Conservation (phyloP, 2,113 vertebrate genomes). For the Pyxicephalus adspersus region DNA sequence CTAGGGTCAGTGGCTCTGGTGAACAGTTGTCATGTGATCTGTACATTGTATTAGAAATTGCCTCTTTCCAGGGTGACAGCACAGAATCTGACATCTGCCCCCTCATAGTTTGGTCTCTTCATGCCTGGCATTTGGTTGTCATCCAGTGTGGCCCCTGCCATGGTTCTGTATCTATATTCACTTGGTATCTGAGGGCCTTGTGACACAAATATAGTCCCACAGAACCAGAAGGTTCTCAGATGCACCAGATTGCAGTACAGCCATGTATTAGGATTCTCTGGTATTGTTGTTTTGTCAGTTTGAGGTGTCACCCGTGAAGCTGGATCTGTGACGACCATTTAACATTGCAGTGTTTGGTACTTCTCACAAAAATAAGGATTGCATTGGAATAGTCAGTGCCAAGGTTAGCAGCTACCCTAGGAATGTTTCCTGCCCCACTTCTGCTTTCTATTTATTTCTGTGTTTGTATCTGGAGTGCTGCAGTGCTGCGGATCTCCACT, state of each 20-base stretch:
- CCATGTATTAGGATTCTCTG: background rate
- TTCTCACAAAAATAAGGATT: background rate
- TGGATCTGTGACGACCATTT: background rate
- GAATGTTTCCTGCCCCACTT: constrained; percentile 41
- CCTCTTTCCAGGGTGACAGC: too few relatives aligned
- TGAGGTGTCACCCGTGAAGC: background rate
- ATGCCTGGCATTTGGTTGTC: background rate
- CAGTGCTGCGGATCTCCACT: constrained; percentile 54
- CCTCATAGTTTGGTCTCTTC: background rate
- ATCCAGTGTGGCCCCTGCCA: too few relatives aligned
- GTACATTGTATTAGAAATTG: too few relatives aligned
- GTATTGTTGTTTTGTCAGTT: background rate
- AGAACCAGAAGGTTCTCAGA: background rate
- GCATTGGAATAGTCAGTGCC: constrained; percentile 16
- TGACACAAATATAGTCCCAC: background rate
- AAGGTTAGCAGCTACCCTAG: constrained; percentile 8
- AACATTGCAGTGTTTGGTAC: background rate
- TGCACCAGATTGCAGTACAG: background rate
- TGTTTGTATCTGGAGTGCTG: constrained; percentile 54
- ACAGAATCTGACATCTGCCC: too few relatives aligned
- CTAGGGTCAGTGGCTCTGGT: too few relatives aligned
- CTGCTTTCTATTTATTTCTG: constrained; percentile 42
- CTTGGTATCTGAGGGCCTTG: background rate
- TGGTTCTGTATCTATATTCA: too few relatives aligned
- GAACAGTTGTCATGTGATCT: too few relatives aligned